Base-by-base conservation (phyloP, 1,140 invertebrate species). In the Bombus fervidus region DNA sequence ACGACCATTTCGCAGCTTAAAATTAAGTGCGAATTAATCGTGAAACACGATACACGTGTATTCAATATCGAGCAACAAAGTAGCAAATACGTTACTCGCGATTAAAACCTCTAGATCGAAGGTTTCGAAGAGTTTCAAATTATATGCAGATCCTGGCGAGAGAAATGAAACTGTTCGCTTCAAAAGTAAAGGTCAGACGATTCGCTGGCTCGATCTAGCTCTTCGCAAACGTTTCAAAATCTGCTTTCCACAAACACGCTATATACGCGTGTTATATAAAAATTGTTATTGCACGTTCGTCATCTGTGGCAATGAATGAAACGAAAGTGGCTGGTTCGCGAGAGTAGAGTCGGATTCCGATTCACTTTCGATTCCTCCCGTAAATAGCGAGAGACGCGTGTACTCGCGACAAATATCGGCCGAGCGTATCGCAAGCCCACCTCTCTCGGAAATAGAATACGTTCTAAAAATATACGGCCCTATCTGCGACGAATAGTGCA, bases 391-490 rank as follows among this genome's bases (percentile, higher is more conserved):
- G 37, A 31, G 57, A 37, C 75, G 75, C 59, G 75, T 78, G 59
- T 78, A 78, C 75, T 15, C n/a, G 47, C 37, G 79, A 73, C 43
- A 81, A 81, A 43, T 71, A 62, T 81, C 66, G 47, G 31, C 37
- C 78, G 31, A 37, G 43, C 39, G 37, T 73, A 73, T 47, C 69
- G 66, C 80, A n/a, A 73, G n/a, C 31, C 31, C 47, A 59, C 37
- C 47, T 57, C 69, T 71, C 79, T 34, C 79, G 43, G 37, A 57
- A 81, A 81, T 81, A 81, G 79, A 69, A 72, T 68, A 25, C 47
- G 15, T 62, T 81, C 79, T 81, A 81, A 81, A 81, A 41, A 57
- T 78, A 78, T 34, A 28, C 57, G 37, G 25, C 75, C 75, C 75
- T 78, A 78, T 78, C 75, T 39, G 13, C 57, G 59, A 62, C 79